A percentile compares a stretch with the other conserved stretches of the same genome.
Evolutionary conservation across 2,797 vertebrate genomes (phyloP).

Genomic region (Aplochiton taeniatus): DNA sequence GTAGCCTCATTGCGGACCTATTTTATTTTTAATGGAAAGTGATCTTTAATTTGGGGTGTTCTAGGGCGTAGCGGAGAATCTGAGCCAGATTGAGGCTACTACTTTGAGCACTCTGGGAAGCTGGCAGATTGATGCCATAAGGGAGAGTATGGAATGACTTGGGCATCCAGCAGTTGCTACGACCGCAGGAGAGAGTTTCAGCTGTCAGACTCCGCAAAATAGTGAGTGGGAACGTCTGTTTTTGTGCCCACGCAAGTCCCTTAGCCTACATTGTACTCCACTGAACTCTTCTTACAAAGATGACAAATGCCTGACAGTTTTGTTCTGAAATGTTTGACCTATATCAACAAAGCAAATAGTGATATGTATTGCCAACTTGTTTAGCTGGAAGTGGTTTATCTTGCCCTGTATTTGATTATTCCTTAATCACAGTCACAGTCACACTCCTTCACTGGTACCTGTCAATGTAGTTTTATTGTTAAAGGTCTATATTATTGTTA

Average conservation of each 20-base stretch:
- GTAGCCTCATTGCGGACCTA: no score
- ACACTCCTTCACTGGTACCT: no score
- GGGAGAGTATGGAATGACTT: conserved; percentile 81
- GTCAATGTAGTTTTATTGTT: background rate
- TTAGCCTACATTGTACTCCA: no score
- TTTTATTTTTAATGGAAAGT: background rate
- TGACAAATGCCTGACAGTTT: no score
- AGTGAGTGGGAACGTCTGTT: conserved; percentile 70
- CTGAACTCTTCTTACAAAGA: no score
- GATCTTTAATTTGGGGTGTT: conserved; percentile 22
- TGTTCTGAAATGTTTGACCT: no score
- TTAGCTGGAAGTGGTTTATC: no score
- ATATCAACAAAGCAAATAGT: no score
- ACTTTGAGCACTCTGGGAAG: conserved; percentile 61
- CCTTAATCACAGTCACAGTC: no score
- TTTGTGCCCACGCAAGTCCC: no score
- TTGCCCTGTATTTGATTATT: no score
- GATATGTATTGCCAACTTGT: no score
- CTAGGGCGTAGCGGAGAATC: conserved; percentile 71
- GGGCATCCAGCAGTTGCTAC: conserved; percentile 82
- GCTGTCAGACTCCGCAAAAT: conserved; percentile 86
- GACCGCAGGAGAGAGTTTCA: conserved; percentile 83
- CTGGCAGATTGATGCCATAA: conserved; percentile 79
- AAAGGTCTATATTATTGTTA: background rate
- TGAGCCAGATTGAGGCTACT: conserved; percentile 73